Conservation (phyloP, 2,888 invertebrate species). For the Tillus elongatus region DNA sequence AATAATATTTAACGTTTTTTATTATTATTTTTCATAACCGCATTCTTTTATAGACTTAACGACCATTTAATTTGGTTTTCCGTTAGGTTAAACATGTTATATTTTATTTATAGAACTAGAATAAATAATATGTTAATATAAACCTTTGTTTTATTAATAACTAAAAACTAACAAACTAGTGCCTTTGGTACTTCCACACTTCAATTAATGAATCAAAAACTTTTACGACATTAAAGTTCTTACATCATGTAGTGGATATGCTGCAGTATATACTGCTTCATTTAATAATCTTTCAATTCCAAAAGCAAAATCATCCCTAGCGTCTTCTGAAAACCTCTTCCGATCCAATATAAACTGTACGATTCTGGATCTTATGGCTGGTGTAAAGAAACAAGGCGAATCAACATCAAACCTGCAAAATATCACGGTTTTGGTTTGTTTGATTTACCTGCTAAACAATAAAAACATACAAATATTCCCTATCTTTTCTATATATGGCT, state of each 20-base stretch:
- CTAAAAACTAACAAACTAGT: background rate
- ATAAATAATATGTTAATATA: background rate
- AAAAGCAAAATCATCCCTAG: slow-evolving; percentile 66
- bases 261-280: slow-evolving; percentile 66
- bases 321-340: slow-evolving; percentile 63
- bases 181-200: slow-evolving; percentile 4
- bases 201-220: no score
- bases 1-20: slow-evolving; percentile 1
- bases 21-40: no score
- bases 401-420: slow-evolving; percentile 68
- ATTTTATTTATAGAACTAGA: background rate
- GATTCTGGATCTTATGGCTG: slow-evolving; percentile 76
- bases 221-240: no score
- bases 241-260: slow-evolving; percentile 84
- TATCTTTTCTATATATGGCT: slow-evolving; percentile 82
- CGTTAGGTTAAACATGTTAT: background rate
- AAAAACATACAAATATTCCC: slow-evolving; percentile 82
- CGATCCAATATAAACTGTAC: slow-evolving; percentile 88
- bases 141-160: slow-evolving; percentile 1
- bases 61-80: background rate
- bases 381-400: slow-evolving; percentile 75
- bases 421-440: no score
- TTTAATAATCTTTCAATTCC: slow-evolving; percentile 69
- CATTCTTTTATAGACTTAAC: background rate
- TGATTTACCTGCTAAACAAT: background rate